Base-by-base conservation (phyloP, 2,113 vertebrate genomes). In the Manacus vitellinus region DNA sequence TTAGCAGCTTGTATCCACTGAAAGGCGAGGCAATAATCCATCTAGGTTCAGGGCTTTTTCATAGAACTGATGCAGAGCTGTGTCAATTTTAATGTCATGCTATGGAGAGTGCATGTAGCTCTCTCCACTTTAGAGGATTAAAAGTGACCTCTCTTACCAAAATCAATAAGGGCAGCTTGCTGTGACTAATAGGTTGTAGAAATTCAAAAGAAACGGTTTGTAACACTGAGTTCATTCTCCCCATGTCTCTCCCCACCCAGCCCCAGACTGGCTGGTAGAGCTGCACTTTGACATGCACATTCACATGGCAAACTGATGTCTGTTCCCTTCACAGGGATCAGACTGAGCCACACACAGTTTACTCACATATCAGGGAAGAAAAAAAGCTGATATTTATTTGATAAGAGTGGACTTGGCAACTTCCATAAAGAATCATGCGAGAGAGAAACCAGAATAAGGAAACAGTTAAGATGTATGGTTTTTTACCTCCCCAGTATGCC, bases 61-160 rank as follows among this genome's bases (percentile, higher is more conserved):
- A 94, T 25, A 94, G 97, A 85, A 65, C 76, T 74, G 75, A 87
- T 67, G 89, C 95, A 28, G 43, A 97, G 92, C 95, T 86, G 76
- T 72, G 85, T 96, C 91, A 95, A 94, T 92, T 97, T 94, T 79
- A 92, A 96, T 97, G 86, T 96, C 94, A 96, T 95, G 95, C 94
- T 85, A 91, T 41, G 91, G 88, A 95, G 86, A 92, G 72, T 88
- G 74, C 67, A 39, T 80, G 93, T 89, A 70, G 68, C 68, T 93
- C 95, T 96, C 95, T 96, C 93, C 90, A 97, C 92, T 95, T 96
- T 95, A 93, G 95, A 94, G 95, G 97, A 97, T 97, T 97, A 94
- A 95, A 95, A 83, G n/a, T 81, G 94, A 88, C 91, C 89, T 96
- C 92, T 93, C 92, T 97, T 93, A 97, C 87, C 85, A 90, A 68